phyloP scores from a whole-genome alignment of 2,888 invertebrate species.

The Ametastegia equiseti region DNA sequence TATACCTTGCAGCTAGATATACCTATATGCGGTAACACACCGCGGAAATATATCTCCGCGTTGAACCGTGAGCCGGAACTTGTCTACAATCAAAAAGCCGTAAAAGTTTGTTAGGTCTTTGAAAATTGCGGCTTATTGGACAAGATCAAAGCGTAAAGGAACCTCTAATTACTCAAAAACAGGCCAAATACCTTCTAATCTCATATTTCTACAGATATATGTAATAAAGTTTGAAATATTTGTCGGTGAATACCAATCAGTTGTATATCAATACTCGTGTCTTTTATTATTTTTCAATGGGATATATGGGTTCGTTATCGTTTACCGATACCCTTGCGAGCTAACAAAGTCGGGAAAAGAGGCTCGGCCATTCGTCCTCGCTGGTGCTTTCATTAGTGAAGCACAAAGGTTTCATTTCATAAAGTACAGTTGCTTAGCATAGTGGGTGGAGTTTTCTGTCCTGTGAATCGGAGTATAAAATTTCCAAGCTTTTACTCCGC shows the following conservation, averaged over 20 bases:
- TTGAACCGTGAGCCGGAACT: background rate
- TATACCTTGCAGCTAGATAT: too few species aligned
- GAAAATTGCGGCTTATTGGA: too few species aligned
- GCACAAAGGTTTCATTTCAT: conserved; percentile 44
- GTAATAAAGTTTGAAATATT: background rate
- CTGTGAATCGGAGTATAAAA: conserved; percentile 38
- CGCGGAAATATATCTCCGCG: background rate
- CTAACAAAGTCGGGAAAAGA: background rate
- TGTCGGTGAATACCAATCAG: conserved; percentile 1
- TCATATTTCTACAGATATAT: background rate
- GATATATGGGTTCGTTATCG: conserved; percentile 11
- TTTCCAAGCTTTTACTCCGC: background rate
- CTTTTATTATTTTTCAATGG: background rate
- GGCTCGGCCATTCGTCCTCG: conserved; percentile 3
- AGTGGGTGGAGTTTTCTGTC: conserved; percentile 40
- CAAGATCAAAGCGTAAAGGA: background rate
- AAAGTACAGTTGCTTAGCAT: conserved; percentile 39
- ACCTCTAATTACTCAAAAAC: background rate
- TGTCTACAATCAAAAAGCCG: background rate
- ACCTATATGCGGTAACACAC: too few species aligned
- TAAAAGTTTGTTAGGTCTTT: background rate
- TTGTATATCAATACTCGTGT: background rate
- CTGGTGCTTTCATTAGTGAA: conserved; percentile 33
- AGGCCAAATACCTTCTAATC: background rate
- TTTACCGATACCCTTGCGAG: conserved; percentile 6